Evolutionary conservation across 2,888 invertebrate genomes (phyloP).

Genomic region (Teleiodes luculella): DNA sequence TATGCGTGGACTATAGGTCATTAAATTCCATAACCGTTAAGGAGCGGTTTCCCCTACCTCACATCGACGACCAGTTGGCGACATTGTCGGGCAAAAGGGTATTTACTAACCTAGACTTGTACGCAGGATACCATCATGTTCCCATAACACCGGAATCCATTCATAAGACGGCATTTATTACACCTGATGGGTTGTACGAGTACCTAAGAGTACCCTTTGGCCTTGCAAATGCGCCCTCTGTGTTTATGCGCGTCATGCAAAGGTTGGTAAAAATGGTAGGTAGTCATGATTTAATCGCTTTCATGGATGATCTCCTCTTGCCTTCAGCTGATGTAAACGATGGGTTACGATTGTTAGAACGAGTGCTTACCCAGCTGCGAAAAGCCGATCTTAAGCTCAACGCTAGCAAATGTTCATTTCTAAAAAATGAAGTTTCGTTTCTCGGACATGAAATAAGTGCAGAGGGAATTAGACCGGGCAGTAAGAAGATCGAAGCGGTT

Average conservation of each 20-base stretch:
- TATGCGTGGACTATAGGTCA: conserved; percentile 25
- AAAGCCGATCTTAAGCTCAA: conserved; percentile 27
- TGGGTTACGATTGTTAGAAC: conserved; percentile 21
- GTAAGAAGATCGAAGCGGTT: conserved; percentile 26
- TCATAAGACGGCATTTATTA: neutral
- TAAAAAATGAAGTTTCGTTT: conserved; percentile 20
- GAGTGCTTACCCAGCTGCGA: conserved; percentile 12
- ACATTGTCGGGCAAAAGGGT: neutral
- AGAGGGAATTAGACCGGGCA: conserved; percentile 25
- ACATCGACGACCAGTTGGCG: neutral
- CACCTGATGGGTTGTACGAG: neutral
- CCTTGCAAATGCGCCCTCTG: neutral
- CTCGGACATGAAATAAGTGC: conserved; percentile 29
- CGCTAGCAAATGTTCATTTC: conserved; percentile 28
- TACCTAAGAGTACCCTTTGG: conserved; percentile 1
- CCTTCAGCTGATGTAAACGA: conserved; percentile 10
- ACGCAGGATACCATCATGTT: conserved; percentile 13
- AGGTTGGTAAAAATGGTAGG: neutral
- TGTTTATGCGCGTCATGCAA: neutral
- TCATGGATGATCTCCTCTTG: conserved; percentile 24
- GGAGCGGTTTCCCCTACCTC: conserved; percentile 2
- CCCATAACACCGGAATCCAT: neutral
- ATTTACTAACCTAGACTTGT: conserved; percentile 13
- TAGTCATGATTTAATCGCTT: conserved; percentile 2
- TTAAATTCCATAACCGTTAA: conserved; percentile 10